Evolutionary conservation across 1,140 invertebrate species (phyloP).

Genomic region (Apolygus lucorum): DNA sequence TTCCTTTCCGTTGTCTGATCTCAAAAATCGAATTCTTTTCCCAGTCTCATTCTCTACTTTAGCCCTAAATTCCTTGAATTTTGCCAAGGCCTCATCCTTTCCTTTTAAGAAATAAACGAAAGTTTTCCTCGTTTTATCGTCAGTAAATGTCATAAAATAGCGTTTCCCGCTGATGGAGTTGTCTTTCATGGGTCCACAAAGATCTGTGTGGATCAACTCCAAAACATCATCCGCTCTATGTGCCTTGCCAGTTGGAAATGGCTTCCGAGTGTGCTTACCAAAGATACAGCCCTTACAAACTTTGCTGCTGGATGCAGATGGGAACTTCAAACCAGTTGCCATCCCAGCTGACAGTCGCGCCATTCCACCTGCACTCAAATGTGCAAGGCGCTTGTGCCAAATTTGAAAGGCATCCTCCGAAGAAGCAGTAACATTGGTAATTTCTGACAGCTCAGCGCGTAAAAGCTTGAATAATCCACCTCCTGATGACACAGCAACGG

Average conservation of each 20-base stretch:
- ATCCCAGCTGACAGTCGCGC: not conserved
- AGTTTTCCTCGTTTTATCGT: not conserved
- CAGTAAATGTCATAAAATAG: not conserved
- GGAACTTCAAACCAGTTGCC: not conserved
- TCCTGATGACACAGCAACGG: not conserved
- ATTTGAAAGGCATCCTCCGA: not conserved
- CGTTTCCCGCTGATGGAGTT: not conserved
- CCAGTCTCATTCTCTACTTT: not conserved
- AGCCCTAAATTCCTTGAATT: slow-evolving; percentile 31
- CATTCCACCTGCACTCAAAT: not conserved
- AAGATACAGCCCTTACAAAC: not conserved
- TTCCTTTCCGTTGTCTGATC: not conserved
- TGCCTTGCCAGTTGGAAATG: not conserved
- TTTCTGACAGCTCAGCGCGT: not conserved
- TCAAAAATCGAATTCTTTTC: slow-evolving; percentile 1
- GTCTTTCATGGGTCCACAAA: not conserved
- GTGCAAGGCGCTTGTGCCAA: not conserved
- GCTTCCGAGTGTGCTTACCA: not conserved
- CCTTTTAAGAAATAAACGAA: not conserved
- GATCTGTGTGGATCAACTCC: too few species aligned
- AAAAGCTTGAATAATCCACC: slow-evolving; percentile 1
- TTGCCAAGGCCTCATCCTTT: slow-evolving; percentile 34
- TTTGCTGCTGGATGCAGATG: not conserved
- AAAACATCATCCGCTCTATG: not conserved
- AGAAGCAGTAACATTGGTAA: not conserved